Percentiles rank a stretch among this genome's conserved stretches.
phyloP scores from a whole-genome alignment of 1,140 invertebrate species.

The Eurosta solidaginis region DNA sequence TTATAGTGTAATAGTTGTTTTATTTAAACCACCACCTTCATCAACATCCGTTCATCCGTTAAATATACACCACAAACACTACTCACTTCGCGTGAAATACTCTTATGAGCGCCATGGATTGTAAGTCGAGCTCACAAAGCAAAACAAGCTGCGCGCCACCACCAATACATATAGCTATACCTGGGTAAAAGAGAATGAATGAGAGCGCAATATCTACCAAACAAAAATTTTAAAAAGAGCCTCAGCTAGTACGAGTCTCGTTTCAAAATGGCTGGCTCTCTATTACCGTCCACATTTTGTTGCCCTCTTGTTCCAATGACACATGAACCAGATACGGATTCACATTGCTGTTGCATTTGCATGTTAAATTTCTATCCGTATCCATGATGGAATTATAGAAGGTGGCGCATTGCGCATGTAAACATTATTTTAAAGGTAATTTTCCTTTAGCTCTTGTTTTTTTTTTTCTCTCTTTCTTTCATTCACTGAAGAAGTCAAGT shows the following conservation, averaged over 20 bases:
- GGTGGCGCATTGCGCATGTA: too few relatives aligned
- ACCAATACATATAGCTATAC: neutral
- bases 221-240: too few relatives aligned
- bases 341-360: too few relatives aligned
- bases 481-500: too few relatives aligned
- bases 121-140: neutral
- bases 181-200: neutral
- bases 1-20: neutral
- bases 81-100: constrained; percentile 20
- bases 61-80: neutral
- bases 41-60: constrained; percentile 14
- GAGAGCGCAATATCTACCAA: neutral
- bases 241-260: neutral
- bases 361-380: too few relatives aligned
- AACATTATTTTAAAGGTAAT: too few relatives aligned
- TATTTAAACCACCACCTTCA: constrained; percentile 16
- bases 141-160: constrained; percentile 12
- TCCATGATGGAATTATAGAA: too few relatives aligned
- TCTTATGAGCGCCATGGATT: neutral
- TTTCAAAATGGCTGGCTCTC: constrained; percentile 25
- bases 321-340: too few relatives aligned
- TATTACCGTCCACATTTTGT: neutral
- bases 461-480: too few relatives aligned
- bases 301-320: too few relatives aligned
- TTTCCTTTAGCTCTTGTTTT: too few relatives aligned